These are phyloP conservation scores for Prionailurus viverrinus DNA, from an alignment of 2,113 vertebrate species.

Conservation along the genomic window DNA sequence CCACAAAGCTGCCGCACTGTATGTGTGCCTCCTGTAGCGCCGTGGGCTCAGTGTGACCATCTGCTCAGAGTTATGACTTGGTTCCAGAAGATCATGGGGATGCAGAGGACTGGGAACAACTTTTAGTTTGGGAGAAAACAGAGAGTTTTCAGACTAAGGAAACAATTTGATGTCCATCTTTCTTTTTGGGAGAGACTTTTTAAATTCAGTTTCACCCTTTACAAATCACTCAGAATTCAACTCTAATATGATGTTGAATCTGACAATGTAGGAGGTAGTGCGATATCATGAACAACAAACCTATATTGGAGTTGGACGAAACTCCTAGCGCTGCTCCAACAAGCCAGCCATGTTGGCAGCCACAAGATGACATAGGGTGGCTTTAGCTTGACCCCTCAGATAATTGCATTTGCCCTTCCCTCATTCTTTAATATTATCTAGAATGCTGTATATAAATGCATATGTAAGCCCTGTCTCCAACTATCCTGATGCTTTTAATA, in stretches of 20 bases:
- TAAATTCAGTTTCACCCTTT: neutral
- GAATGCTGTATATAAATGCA: neutral
- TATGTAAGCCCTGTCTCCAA: neutral
- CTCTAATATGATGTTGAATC: neutral
- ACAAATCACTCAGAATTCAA: neutral
- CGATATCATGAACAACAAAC: neutral
- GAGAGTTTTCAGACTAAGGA: neutral
- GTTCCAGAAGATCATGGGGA: neutral
- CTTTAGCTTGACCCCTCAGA: neutral
- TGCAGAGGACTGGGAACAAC: neutral
- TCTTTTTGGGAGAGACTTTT: neutral
- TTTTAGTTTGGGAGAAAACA: neutral
- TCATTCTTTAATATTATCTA: slow-evolving; percentile 18
- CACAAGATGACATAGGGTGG: neutral
- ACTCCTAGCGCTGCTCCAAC: neutral
- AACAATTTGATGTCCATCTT: neutral
- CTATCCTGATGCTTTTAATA: neutral
- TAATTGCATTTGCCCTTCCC: neutral
- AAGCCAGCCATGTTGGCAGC: neutral
- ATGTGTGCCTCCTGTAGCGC: neutral
- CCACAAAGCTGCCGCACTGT: neutral
- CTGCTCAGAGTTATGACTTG: neutral
- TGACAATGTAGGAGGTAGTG: neutral
- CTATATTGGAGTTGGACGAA: neutral
- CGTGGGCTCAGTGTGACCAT: neutral